Evolutionary conservation across 2,113 vertebrate genomes (phyloP), one percentile per base, ranked within the genome.

Genomic region (Gopherus flavomarginatus): DNA sequence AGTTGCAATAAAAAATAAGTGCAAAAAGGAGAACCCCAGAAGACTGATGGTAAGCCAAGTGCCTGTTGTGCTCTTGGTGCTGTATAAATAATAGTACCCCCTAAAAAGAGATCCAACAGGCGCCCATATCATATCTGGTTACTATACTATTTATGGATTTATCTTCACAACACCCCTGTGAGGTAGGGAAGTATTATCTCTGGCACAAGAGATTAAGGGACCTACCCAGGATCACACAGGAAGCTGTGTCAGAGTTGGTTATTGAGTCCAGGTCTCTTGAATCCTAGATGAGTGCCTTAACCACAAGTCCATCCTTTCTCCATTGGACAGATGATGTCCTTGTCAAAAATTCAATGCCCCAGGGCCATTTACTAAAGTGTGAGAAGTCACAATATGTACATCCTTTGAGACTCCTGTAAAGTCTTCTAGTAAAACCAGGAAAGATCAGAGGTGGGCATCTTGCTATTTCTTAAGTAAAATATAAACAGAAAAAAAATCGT

Each of bases 271-370:
- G 85, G 38, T 54, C 53, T 89, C 42, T 59, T 75, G 0, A 69
- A 50, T 75, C 38, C 75, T 88, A 42, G 5, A 47, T 65, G 52
- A 83, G 42, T 91, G 94, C 44, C 47, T 11, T 1, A 54, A 52
- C 62, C 50, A 57, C 88, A 52, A 78, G 54, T 26, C 88, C 17
- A 57, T 53, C 52, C 35, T 79, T 75, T 22, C 1, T 82, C 84
- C 80, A 90, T 90, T 81, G 69, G 29, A 88, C 92, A 87, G 78
- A 50, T 85, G 44, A 11, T 75, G 91, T 86, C 62, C 90, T 93
- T 92, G 57, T 83, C 26, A 79, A 2, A 82, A n/a, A 69, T 16
- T 21, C 12, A 56, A 11, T 13, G 44, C 6, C 42, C 16, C n/a
- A 87, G 9, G 65, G 35, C 44, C 26, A 86, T 22, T 87, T 93